Percentiles rank a stretch among this genome's conserved stretches.
phyloP scores from a whole-genome alignment of 2,113 vertebrate genomes.

The Sterrhoptilus dennistouni region DNA sequence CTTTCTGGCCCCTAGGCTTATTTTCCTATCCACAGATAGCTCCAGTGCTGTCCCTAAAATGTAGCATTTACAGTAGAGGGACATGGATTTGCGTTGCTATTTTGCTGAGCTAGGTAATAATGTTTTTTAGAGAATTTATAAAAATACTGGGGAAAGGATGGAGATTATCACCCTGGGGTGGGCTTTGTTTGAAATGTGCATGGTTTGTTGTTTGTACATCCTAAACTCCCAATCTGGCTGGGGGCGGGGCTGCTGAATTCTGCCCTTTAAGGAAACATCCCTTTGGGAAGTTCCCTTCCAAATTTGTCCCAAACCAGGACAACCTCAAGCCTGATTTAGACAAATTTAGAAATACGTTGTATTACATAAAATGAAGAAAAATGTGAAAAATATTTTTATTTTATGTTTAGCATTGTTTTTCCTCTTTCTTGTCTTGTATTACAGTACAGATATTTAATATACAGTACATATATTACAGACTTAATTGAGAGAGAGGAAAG shows the following conservation, averaged over 20 bases:
- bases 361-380: not conserved
- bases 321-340: not conserved
- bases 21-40: not conserved
- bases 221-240: rapidly evolving
- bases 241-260: not conserved
- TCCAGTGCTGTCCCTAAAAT: not conserved
- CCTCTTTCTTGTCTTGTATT: not conserved
- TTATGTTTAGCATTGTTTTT: not conserved
- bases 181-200: not conserved
- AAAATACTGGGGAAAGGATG: not conserved
- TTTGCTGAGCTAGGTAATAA: not conserved
- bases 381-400: not conserved
- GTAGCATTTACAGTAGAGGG: not conserved
- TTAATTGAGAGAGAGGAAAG: not conserved
- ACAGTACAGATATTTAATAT: not conserved
- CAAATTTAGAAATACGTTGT: not conserved
- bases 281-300: not conserved
- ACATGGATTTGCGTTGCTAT: rapidly evolving
- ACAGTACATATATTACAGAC: not conserved
- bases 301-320: not conserved
- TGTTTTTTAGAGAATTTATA: not conserved
- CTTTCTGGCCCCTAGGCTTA: not conserved
- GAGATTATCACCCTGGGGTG: no score
- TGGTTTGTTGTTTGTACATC: not conserved
- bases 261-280: not conserved